Evolutionary conservation across 2,113 vertebrate genomes (phyloP).

Genomic region (Triplophysa dalaica): DNA sequence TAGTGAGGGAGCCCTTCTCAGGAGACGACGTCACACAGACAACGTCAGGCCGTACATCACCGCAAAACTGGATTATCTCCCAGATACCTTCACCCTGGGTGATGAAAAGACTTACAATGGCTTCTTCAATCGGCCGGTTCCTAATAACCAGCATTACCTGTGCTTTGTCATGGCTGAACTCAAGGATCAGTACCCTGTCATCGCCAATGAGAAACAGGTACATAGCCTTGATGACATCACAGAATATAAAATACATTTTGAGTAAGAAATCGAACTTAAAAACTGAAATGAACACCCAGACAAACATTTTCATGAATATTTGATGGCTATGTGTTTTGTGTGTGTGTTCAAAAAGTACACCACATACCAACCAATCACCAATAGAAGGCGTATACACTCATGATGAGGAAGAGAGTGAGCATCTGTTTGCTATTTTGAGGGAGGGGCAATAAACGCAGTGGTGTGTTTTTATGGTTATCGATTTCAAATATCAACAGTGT

Average conservation of each 20-base stretch:
- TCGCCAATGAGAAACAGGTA: conserved; percentile 57
- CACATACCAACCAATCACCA: too few species aligned
- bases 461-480: too few species aligned
- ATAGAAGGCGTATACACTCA: too few species aligned
- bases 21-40: conserved; percentile 78
- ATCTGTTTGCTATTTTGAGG: too few species aligned
- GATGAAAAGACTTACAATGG: conserved; percentile 87
- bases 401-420: too few species aligned
- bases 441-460: too few species aligned
- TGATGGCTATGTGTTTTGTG: not conserved
- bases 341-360: too few species aligned
- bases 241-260: too few species aligned
- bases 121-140: conserved; percentile 89
- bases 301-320: not conserved
- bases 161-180: conserved; percentile 92
- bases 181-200: conserved; percentile 81
- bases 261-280: too few species aligned
- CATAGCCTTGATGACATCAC: not conserved
- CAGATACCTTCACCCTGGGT: conserved; percentile 86
- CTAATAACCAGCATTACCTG: conserved; percentile 81
- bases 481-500: too few species aligned
- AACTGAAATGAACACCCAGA: too few species aligned
- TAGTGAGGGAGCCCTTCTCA: conserved; percentile 61
- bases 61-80: conserved; percentile 85
- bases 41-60: conserved; percentile 84